phyloP scores from a whole-genome alignment of 2,113 vertebrate genomes.

The Pituophis catenifer region DNA sequence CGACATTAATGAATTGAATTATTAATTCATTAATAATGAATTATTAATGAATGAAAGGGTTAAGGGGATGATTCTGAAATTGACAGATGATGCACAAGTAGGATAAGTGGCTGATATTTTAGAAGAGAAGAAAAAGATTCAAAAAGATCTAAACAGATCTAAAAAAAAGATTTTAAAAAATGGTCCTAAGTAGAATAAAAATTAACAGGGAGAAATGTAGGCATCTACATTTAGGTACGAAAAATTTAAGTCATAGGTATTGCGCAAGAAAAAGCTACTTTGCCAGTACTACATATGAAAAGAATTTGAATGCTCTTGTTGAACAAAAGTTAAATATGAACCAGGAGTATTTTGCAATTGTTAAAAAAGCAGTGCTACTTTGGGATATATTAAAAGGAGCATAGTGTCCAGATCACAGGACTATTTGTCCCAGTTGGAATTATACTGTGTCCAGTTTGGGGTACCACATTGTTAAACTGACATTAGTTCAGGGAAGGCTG shows the following conservation, averaged over 20 bases:
- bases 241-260: background rate
- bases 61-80: background rate
- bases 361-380: background rate
- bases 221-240: background rate
- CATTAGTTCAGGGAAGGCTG: background rate
- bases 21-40: no score
- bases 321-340: background rate
- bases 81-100: background rate
- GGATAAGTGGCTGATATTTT: background rate
- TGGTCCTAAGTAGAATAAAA: background rate
- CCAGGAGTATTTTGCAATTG: background rate
- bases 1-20: background rate
- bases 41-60: background rate
- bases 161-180: background rate
- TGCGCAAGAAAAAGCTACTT: background rate
- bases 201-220: background rate
- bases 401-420: background rate
- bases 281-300: background rate
- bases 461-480: background rate
- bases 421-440: background rate
- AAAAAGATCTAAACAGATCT: background rate
- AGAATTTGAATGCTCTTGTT: background rate
- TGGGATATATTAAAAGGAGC: background rate
- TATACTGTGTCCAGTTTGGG: background rate
- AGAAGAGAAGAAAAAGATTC: background rate